Conservation (phyloP, 1,140 invertebrate species). For the Penaeus japonicus region DNA sequence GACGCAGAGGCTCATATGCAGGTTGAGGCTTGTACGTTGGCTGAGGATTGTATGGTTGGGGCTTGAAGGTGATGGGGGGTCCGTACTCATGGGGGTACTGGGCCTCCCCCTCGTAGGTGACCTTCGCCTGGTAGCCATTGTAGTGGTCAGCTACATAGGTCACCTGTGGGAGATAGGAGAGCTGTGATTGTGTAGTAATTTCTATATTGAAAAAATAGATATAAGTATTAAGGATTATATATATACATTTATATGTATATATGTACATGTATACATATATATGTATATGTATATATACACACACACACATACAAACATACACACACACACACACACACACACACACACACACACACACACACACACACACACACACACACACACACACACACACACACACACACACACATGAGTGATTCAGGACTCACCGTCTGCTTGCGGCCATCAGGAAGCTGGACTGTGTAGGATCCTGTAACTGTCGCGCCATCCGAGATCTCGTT, state of each 20-base stretch:
- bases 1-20: not conserved
- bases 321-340: no score
- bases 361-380: no score
- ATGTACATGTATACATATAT: no score
- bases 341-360: no score
- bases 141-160: constrained; percentile 60
- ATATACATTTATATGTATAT: no score
- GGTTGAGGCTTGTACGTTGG: not conserved
- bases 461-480: constrained; percentile 58
- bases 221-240: not conserved
- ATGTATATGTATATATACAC: no score
- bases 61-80: constrained; percentile 41
- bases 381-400: not conserved
- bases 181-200: not conserved
- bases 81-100: constrained; percentile 37
- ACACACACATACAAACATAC: no score
- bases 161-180: constrained; percentile 26
- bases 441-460: constrained; percentile 60
- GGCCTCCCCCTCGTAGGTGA: constrained; percentile 48
- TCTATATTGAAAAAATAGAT: not conserved
- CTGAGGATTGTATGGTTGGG: not conserved
- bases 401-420: not conserved
- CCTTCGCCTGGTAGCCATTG: constrained; percentile 58
- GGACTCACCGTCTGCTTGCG: constrained; percentile 58
- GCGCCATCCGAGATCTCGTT: constrained; percentile 59